Conservation (phyloP, 2,113 vertebrate genomes). For the Gymnorhina tibicen region DNA sequence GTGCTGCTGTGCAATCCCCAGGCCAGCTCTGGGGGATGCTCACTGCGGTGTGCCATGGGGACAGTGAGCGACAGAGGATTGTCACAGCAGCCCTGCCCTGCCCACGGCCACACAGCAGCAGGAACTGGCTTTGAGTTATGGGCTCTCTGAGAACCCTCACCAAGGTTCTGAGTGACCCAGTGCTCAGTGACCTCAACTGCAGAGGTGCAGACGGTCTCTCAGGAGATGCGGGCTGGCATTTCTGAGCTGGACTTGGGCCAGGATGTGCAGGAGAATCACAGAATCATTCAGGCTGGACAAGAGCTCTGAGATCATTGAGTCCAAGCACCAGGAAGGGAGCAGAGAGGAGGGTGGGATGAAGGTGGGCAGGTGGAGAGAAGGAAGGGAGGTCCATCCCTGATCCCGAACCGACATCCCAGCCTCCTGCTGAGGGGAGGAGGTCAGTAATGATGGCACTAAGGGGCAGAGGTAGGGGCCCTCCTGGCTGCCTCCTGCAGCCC, state of each 20-base stretch:
- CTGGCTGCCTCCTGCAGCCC: neutral
- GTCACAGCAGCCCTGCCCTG: neutral
- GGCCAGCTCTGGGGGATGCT: neutral
- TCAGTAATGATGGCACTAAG: accelerated
- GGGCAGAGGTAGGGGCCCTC: neutral
- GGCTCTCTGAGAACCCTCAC: neutral
- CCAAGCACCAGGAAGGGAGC: neutral
- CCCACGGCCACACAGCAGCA: neutral
- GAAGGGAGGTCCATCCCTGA: neutral
- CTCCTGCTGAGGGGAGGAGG: neutral
- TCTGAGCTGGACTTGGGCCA: neutral
- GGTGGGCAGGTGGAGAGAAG: neutral
- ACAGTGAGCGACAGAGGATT: neutral
- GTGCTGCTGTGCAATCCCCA: neutral
- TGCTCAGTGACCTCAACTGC: neutral
- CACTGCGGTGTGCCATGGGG: neutral
- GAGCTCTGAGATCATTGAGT: neutral
- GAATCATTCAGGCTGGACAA: neutral
- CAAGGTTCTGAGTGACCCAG: neutral
- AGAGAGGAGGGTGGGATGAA: neutral
- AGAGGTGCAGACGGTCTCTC: neutral
- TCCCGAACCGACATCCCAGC: neutral
- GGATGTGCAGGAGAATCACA: neutral
- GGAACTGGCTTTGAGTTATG: neutral
- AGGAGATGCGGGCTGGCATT: neutral